Conservation (phyloP, 2,113 vertebrate species). For the Tinamus guttatus region DNA sequence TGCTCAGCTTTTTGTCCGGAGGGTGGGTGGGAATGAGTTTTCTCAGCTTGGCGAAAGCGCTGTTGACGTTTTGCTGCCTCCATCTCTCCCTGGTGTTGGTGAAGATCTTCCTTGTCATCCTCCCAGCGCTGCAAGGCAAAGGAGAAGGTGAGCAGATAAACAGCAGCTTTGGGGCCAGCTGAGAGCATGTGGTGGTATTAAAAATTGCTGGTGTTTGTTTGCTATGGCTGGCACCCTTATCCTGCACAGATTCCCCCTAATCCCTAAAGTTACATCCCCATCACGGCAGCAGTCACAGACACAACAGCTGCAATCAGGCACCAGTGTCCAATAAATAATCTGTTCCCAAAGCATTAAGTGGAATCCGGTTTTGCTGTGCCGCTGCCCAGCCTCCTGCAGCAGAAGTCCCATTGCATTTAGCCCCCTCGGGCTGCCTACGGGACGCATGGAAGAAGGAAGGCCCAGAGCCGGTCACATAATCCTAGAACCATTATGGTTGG, state of each 20-base stretch:
- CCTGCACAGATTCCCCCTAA: neutral
- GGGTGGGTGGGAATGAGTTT: slow-evolving; percentile 98
- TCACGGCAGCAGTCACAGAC: neutral
- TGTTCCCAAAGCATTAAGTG: neutral
- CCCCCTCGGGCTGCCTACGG: fast-evolving
- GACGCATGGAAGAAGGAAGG: neutral
- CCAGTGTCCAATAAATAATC: neutral
- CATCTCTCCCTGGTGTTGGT: slow-evolving; percentile 94
- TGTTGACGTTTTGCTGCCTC: slow-evolving; percentile 98
- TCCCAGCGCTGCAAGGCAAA: slow-evolving; percentile 33
- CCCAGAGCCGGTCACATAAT: neutral
- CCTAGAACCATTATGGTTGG: no score
- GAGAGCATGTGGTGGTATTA: neutral
- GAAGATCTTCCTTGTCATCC: slow-evolving; percentile 95
- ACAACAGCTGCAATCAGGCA: neutral
- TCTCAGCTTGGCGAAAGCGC: slow-evolving; percentile 92
- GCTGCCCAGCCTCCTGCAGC: neutral
- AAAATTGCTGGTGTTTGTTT: neutral
- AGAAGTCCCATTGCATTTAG: neutral
- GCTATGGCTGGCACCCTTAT: neutral
- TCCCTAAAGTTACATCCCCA: neutral
- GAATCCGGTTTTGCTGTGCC: neutral
- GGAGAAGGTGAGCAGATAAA: neutral
- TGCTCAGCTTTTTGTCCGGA: slow-evolving; percentile 98
- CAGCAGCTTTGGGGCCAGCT: neutral